Base-by-base conservation (phyloP, 1,140 invertebrate species). In the Bombus confusus region DNA sequence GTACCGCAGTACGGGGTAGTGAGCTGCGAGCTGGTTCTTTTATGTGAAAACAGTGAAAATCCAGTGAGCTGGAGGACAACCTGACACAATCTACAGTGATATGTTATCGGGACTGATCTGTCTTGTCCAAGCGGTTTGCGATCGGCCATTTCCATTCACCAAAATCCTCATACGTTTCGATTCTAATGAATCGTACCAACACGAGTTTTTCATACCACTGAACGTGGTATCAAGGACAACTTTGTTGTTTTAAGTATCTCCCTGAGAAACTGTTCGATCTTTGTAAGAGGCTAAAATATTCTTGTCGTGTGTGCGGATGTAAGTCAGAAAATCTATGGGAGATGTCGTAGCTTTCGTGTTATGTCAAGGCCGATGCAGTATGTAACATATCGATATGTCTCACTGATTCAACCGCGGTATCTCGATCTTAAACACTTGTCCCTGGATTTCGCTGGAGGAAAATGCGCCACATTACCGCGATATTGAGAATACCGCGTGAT, bases 1-100 rank as follows among this genome's bases (percentile, higher is more conserved):
- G 91, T 94, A 93, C 93, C 90, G 94, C 93, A 94, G 94, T 94
- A 94, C 89, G 92, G 93, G 90, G 91, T 92, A 90, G 88, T 82
- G 91, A 93, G 92, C 93, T 92, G 80, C 69, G 71, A 90, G 82
- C 86, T 91, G 86, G 91, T 92, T 89, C 73, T 81, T 87, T 81
- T n/a, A n/a, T n/a, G n/a, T n/a, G n/a, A n/a, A n/a, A 72, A 75
- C 57, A 71, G 79, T 68, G 89, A 83, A 90, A 90, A 86, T 86
- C 68, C 69, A 69, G 75, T 69, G 31, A 71, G 37, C 59, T 66
- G 31, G 64, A 62, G 39, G 18, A 59, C 47, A 86, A 43, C 47
- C 69, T 71, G 66, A 34, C 34, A 66, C 37, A 62, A 64, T 22
- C 43, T 13, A 9, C 13, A 39, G 8, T 34, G 74, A 37, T 69